Percentiles rank a stretch among this genome's conserved stretches.
phyloP scores from a whole-genome alignment of 2,888 invertebrate species.

The Phengaris arion region DNA sequence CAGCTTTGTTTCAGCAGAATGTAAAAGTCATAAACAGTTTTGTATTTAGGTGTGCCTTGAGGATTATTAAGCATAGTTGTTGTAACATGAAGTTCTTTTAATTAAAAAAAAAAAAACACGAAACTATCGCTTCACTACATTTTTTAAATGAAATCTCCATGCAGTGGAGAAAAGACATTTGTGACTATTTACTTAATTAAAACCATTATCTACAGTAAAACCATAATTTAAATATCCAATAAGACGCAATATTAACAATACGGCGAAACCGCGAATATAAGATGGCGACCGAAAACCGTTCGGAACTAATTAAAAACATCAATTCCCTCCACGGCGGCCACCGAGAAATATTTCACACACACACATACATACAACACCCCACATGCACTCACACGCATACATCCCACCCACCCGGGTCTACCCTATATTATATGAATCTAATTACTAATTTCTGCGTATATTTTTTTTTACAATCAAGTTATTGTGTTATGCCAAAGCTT shows the following conservation, averaged over 20 bases:
- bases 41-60: too few relatives aligned
- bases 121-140: too few relatives aligned
- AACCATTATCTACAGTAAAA: slow-evolving; percentile 24
- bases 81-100: too few relatives aligned
- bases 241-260: slow-evolving; percentile 39
- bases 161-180: too few relatives aligned
- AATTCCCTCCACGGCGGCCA: slow-evolving; percentile 66
- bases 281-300: slow-evolving; percentile 72
- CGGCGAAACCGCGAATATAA: slow-evolving; percentile 55
- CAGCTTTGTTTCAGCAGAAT: not conserved
- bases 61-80: too few relatives aligned
- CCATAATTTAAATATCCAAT: slow-evolving; percentile 24
- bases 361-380: slow-evolving; percentile 54
- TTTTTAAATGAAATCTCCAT: too few relatives aligned
- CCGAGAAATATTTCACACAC: slow-evolving; percentile 73
- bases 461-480: not conserved
- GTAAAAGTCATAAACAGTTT: not conserved
- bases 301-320: slow-evolving; percentile 79
- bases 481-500: not conserved
- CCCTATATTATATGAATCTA: slow-evolving; percentile 1
- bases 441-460: slow-evolving; percentile 13
- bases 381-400: slow-evolving; percentile 50
- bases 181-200: not conserved
- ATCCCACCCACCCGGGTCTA: slow-evolving; percentile 44
- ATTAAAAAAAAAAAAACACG: too few relatives aligned